These are phyloP conservation scores for Odontomyia ornata DNA, from an alignment of 2,888 invertebrate species.

Conservation along the genomic window DNA sequence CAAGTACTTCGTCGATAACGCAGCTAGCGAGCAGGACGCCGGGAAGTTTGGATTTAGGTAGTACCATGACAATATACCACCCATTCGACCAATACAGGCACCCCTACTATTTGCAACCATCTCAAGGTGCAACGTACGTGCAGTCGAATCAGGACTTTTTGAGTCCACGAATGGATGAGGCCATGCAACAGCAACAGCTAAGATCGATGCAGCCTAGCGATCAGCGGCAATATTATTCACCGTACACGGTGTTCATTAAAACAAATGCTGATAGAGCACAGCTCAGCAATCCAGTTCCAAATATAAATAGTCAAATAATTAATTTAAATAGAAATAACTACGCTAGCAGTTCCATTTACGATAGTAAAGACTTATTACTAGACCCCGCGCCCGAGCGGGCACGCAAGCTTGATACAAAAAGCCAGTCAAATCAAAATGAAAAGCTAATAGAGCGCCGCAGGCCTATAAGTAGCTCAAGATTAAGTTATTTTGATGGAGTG, in stretches of 20 bases:
- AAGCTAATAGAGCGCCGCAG: conserved; percentile 47
- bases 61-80: conserved; percentile 39
- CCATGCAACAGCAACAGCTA: conserved; percentile 52
- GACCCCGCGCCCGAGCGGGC: neutral
- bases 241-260: conserved; percentile 45
- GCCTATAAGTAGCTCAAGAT: conserved; percentile 52
- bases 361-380: neutral
- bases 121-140: neutral
- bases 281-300: conserved; percentile 60
- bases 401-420: conserved; percentile 33
- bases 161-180: neutral
- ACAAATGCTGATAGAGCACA: conserved; percentile 44
- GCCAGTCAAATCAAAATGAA: conserved; percentile 27
- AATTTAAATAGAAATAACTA: conserved; percentile 53
- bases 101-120: conserved; percentile 3
- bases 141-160: neutral
- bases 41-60: conserved; percentile 28
- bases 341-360: conserved; percentile 5
- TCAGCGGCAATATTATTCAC: conserved; percentile 22
- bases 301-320: conserved; percentile 62
- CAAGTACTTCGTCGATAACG: conserved; percentile 53
- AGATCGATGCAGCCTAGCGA: neutral
- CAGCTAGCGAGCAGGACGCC: conserved; percentile 41
- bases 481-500: conserved; percentile 42
- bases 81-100: neutral